A percentile compares a stretch with the other conserved stretches of the same genome.
These are phyloP conservation scores for Bubo blakistoni DNA, from an alignment of 2,113 vertebrate genomes.

Conservation along the genomic window DNA sequence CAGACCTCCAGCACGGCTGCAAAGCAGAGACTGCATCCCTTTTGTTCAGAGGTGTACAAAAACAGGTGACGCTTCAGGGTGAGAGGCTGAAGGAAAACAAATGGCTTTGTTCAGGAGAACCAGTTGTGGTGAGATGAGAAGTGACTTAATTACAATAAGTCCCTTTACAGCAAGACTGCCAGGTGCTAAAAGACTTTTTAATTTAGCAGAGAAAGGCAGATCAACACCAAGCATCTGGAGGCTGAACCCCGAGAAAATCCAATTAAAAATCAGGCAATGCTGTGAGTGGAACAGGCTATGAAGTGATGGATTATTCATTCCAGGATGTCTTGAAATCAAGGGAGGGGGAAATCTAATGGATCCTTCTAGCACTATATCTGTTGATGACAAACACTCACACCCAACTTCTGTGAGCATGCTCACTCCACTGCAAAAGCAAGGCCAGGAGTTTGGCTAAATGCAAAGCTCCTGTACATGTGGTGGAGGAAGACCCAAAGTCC, in stretches of 20 bases:
- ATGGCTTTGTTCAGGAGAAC: not conserved
- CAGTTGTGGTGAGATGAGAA: not conserved
- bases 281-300: not conserved
- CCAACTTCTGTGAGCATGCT: not conserved
- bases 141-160: slow-evolving; percentile 39
- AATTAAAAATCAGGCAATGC: slow-evolving; percentile 27
- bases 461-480: not conserved
- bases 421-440: not conserved
- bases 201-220: slow-evolving; percentile 38
- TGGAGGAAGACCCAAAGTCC: not conserved
- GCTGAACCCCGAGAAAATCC: not conserved
- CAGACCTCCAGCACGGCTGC: not conserved
- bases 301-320: slow-evolving; percentile 29
- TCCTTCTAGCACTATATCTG: not conserved
- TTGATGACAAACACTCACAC: not conserved
- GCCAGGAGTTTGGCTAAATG: not conserved
- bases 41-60: not conserved
- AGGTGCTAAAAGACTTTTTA: slow-evolving; percentile 55
- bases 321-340: not conserved
- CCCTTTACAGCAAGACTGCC: slow-evolving; percentile 18
- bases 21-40: not conserved
- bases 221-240: slow-evolving; percentile 41
- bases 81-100: not conserved
- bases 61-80: rapidly evolving
- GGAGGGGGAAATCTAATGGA: not conserved